Percentiles rank a stretch among this genome's conserved stretches.
Conservation (phyloP, 2,888 invertebrate species). For the Drosophila helvetica region DNA sequence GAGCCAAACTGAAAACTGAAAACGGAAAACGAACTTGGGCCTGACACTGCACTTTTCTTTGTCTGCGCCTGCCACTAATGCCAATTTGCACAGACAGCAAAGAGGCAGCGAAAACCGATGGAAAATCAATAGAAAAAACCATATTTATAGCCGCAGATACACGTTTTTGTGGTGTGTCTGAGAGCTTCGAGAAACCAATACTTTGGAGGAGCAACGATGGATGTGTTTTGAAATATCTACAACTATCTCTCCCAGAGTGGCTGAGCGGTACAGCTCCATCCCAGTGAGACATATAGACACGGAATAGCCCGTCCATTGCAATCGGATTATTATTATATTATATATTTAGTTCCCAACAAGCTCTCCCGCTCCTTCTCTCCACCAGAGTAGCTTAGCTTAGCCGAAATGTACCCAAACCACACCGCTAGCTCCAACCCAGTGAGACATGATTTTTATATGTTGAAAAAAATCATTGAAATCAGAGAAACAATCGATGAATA, state of each 20-base stretch:
- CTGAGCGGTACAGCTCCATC: background rate
- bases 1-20: constrained; percentile 14
- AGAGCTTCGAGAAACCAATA: background rate
- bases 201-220: background rate
- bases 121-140: background rate
- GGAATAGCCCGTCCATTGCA: no score
- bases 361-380: background rate
- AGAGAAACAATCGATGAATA: no score
- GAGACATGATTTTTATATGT: no score
- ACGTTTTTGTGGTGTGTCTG: background rate
- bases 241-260: background rate
- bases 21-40: constrained; percentile 26
- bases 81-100: constrained; percentile 1
- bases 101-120: background rate
- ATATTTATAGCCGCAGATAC: background rate
- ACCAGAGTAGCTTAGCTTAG: background rate
- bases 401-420: no score
- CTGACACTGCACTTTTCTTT: constrained; percentile 38
- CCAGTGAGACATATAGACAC: no score
- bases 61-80: constrained; percentile 10
- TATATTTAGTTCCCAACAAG: no score
- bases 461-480: no score
- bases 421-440: no score
- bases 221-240: no score
- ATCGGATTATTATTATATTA: no score